Evolutionary conservation across 2,888 invertebrate species (phyloP).

Genomic region (Sarcophaga subvicina): DNA sequence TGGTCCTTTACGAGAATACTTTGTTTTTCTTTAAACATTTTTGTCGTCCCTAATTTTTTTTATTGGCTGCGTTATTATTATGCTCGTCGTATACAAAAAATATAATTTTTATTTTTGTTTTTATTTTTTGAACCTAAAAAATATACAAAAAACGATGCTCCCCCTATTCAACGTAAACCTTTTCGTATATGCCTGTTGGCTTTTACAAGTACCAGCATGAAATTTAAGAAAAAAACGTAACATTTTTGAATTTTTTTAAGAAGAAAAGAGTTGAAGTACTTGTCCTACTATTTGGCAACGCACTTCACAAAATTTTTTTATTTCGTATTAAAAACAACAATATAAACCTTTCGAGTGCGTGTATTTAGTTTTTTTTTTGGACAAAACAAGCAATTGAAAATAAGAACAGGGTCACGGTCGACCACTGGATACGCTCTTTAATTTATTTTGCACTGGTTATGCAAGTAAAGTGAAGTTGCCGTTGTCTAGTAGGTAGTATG

Average conservation of each 20-base stretch:
- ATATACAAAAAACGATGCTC: slow-evolving; percentile 10
- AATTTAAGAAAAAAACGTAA: background rate
- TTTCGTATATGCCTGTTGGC: slow-evolving; percentile 12
- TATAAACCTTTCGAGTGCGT: background rate
- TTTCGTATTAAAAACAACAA: background rate
- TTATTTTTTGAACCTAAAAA: slow-evolving; percentile 19
- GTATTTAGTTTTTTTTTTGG: background rate
- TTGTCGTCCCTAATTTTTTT: slow-evolving; percentile 46
- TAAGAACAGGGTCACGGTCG: too few relatives aligned
- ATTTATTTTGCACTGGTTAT: too few relatives aligned
- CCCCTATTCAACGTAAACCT: slow-evolving; percentile 19
- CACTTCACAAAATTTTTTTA: slow-evolving; percentile 27
- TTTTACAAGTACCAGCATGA: slow-evolving; percentile 23
- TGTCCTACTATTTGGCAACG: slow-evolving; percentile 47
- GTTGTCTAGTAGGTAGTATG: too few relatives aligned
- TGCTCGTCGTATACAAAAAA: background rate
- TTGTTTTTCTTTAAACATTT: slow-evolving; percentile 20
- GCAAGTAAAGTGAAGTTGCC: too few relatives aligned
- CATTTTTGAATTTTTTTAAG: background rate
- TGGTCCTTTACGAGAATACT: slow-evolving; percentile 1
- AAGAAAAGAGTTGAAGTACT: slow-evolving; percentile 41
- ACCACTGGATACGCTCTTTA: too few relatives aligned
- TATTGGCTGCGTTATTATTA: slow-evolving; percentile 52
- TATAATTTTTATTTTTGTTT: slow-evolving; percentile 41
- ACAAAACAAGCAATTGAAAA: background rate